A percentile compares a stretch with the other conserved stretches of the same genome.
Conservation (phyloP, 2,113 vertebrate genomes). For the Setophaga petechia region DNA sequence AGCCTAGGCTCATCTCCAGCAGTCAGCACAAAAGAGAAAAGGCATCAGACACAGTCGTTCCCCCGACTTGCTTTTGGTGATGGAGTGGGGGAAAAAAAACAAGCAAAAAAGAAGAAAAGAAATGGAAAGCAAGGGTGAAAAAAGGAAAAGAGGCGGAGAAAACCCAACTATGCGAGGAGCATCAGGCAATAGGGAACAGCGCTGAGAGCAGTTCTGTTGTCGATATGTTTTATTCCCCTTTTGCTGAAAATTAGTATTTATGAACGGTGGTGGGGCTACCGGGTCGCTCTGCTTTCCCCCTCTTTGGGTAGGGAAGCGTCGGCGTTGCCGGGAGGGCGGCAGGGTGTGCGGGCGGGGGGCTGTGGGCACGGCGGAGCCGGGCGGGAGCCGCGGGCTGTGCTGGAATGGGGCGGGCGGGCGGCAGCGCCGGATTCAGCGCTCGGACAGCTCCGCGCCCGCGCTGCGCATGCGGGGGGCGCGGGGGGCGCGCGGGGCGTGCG, state of each 20-base stretch:
- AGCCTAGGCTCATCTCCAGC: conserved; percentile 78
- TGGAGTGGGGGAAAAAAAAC: not conserved
- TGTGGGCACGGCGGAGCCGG: not conserved
- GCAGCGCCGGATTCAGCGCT: conserved; percentile 81
- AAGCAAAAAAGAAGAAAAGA: not conserved
- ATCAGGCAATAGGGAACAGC: conserved; percentile 59
- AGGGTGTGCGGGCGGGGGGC: not conserved
- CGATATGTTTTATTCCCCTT: conserved; percentile 63
- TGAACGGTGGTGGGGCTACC: not conserved
- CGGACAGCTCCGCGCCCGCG: conserved; percentile 81
- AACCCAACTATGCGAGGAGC: conserved; percentile 58
- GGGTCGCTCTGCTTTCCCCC: not conserved
- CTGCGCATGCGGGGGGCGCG: not conserved
- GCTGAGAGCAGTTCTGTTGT: conserved; percentile 49
- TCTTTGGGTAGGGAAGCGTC: not conserved
- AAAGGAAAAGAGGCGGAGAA: not conserved
- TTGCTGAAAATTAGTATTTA: conserved; percentile 55
- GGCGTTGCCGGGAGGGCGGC: not conserved
- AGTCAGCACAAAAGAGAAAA: conserved; percentile 67
- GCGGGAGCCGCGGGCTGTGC: too few relatives aligned
- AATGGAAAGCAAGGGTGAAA: fast-evolving
- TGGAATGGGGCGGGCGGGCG: conserved; percentile 46
- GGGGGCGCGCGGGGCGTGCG: too few relatives aligned
- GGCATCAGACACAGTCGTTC: conserved; percentile 62
- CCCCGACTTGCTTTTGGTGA: conserved; percentile 49